Base-by-base conservation (phyloP, 2,113 vertebrate genomes). In the Parotia lawesii region DNA sequence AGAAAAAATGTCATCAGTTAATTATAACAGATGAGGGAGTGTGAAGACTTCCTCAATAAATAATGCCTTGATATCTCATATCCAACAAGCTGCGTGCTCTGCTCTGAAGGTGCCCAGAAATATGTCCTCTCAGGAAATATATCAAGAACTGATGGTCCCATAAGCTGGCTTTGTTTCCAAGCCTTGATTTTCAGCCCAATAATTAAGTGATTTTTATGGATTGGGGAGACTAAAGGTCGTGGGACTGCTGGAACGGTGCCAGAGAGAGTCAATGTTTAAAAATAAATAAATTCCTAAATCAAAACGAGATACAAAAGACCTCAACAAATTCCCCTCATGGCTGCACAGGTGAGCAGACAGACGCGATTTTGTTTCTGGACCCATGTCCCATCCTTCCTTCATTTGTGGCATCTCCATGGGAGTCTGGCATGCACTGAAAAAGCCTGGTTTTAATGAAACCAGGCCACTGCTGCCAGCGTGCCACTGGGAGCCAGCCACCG, bases 1-100 rank as follows among this genome's bases (percentile, higher is more conserved):
- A 89, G 90, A 96, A 96, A 93, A 94, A 90, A 91, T 94, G 82
- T 89, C 85, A 89, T 94, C 89, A 94, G 92, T 96, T 97, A 96
- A 96, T 95, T 96, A 93, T 95, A 95, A 95, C 94, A 95, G 96
- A 95, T 96, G 93, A 94, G 91, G 69, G 85, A 95, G 94, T 95
- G 96, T 95, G 93, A 96, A 97, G 95, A 95, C 94, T 96, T 96
- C 93, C 93, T 93, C 87, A 95, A 95, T 94, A 97, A 97, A 89
- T 90, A 92, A 94, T 95, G 94, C 94, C 94, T 95, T 93, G 89
- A 95, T 96, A 91, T 96, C 91, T 95, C 93, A 93, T 94, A 94
- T 94, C 90, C 93, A 91, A 95, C 87, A 94, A 92, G 61, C 95
- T 72, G 85, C 21, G 19, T 62, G 70, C 87, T 75, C 85, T 90